Percentiles rank a stretch among this genome's conserved stretches.
Evolutionary conservation across 2,797 vertebrate species (phyloP).

Genomic region (Rhinichthys osculus): DNA sequence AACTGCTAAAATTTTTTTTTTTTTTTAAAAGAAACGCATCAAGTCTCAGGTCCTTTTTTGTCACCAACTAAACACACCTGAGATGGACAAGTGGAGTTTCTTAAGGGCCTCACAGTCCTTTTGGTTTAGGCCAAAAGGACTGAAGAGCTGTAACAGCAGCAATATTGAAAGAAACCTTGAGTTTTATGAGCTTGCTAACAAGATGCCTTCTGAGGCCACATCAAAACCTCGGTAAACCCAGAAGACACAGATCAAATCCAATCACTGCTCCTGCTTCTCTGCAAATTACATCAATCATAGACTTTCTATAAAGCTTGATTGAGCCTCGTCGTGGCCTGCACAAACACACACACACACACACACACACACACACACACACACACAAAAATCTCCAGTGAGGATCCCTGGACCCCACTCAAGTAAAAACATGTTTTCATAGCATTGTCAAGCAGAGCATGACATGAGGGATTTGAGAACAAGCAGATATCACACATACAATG

Average conservation of each 20-base stretch:
- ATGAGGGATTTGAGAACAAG: constrained; percentile 54
- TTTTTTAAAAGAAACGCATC: too few species aligned
- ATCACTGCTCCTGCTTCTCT: not conserved
- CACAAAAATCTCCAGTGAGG: not conserved
- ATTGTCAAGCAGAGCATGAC: constrained; percentile 49
- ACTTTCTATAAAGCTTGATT: constrained; percentile 20
- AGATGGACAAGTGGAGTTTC: constrained; percentile 4
- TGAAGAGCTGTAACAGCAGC: constrained; percentile 38
- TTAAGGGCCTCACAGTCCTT: not conserved
- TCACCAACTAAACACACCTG: not conserved
- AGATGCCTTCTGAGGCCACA: constrained; percentile 51
- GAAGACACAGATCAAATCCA: not conserved
- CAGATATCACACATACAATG: constrained; percentile 15
- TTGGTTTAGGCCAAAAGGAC: constrained; percentile 24
- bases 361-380: not conserved
- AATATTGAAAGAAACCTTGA: constrained; percentile 55
- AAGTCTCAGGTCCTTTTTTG: not conserved
- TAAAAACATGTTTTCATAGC: constrained; percentile 67
- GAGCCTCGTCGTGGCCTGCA: not conserved
- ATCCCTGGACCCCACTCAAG: constrained; percentile 30
- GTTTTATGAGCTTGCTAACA: constrained; percentile 64
- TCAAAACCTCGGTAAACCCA: constrained; percentile 19
- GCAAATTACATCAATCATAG: constrained; percentile 21
- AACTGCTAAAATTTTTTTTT: too few species aligned
- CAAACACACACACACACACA: not conserved